A percentile compares a stretch with the other conserved stretches of the same genome.
phyloP scores from a whole-genome alignment of 1,140 invertebrate genomes.

The Bombus difficillimus region DNA sequence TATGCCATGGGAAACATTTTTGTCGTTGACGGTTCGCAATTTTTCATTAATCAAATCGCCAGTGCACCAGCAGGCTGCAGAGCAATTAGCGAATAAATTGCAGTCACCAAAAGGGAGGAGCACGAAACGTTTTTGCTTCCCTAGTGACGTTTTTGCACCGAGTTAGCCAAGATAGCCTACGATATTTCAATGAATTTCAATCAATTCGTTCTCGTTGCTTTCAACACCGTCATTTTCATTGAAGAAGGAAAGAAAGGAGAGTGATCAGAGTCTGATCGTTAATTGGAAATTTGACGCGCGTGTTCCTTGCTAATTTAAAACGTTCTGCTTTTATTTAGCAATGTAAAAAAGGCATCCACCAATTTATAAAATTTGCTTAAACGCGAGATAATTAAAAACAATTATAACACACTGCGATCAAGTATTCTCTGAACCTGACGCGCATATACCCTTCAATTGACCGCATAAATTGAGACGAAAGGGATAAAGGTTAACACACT shows the following conservation, averaged over 20 bases:
- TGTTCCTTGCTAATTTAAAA: background rate
- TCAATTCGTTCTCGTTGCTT: background rate
- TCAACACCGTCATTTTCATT: no score
- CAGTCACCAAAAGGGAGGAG: background rate
- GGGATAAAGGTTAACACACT: background rate
- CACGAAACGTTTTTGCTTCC: background rate
- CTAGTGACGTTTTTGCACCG: background rate
- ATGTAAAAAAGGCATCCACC: background rate
- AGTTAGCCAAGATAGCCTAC: background rate
- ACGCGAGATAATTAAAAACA: background rate
- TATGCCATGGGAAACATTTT: constrained; percentile 32
- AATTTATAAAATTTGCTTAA: background rate
- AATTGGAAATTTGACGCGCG: background rate
- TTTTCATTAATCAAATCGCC: constrained; percentile 36
- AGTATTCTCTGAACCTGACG: background rate
- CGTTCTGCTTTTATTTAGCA: background rate
- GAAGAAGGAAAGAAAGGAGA: background rate
- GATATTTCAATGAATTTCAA: background rate
- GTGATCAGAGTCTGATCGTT: background rate
- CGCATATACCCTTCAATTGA: background rate
- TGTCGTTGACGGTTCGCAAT: constrained; percentile 20
- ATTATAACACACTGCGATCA: background rate
- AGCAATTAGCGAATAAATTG: constrained; percentile 38
- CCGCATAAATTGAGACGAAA: background rate
- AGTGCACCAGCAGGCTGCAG: background rate